A percentile compares a stretch with the other conserved stretches of the same genome.
These are phyloP conservation scores for Gymnoscopelus microlampas DNA, from an alignment of 2,797 vertebrate species.

Conservation along the genomic window DNA sequence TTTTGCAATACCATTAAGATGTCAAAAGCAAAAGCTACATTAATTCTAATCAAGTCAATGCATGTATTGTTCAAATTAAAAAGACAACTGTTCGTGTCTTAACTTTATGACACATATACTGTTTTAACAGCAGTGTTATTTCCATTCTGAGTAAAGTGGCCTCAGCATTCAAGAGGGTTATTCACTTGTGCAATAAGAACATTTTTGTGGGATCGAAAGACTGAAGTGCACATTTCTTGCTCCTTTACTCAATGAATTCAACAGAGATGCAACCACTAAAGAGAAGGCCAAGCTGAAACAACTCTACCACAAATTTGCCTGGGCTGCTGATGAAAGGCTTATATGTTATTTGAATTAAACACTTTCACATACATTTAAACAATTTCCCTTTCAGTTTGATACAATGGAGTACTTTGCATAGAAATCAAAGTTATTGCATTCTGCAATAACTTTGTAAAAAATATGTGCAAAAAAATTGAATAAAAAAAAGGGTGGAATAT, in stretches of 20 bases:
- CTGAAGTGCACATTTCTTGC: slow-evolving; percentile 33
- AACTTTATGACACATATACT: neutral
- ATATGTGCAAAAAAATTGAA: slow-evolving; percentile 11
- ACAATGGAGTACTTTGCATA: slow-evolving; percentile 34
- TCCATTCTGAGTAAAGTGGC: slow-evolving; percentile 25
- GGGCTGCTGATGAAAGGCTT: slow-evolving; percentile 52
- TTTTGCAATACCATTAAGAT: slow-evolving; percentile 4
- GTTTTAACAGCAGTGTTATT: slow-evolving; percentile 29
- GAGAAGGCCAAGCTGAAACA: slow-evolving; percentile 47
- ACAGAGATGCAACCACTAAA: slow-evolving; percentile 42
- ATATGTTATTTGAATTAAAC: slow-evolving; percentile 54
- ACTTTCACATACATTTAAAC: slow-evolving; percentile 38
- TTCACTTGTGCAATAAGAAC: slow-evolving; percentile 24
- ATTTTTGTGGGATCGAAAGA: slow-evolving; percentile 26
- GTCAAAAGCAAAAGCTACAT: neutral
- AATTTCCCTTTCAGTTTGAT: slow-evolving; percentile 35
- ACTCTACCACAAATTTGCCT: slow-evolving; percentile 50
- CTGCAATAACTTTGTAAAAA: neutral
- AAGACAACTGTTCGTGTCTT: slow-evolving; percentile 17
- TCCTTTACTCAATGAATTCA: slow-evolving; percentile 36
- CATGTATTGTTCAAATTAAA: neutral
- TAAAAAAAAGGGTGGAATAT: slow-evolving; percentile 6
- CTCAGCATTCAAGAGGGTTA: slow-evolving; percentile 22
- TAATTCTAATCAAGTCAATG: neutral
- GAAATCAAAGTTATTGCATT: neutral